phyloP scores from a whole-genome alignment of 2,113 vertebrate species.

The Apistogramma diplotaenia region DNA sequence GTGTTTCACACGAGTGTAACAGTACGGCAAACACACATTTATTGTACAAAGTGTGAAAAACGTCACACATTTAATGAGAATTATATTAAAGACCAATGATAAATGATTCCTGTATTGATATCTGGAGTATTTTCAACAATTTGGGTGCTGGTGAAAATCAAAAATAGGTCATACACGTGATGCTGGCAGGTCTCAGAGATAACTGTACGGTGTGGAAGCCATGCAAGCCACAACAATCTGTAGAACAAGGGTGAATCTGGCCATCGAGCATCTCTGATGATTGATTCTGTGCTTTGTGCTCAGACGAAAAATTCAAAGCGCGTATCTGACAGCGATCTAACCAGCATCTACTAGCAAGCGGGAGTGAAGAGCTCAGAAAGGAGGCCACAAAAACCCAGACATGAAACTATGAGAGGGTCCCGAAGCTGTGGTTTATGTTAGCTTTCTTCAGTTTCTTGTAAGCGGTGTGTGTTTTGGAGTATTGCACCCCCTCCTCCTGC shows the following conservation, averaged over 20 bases:
- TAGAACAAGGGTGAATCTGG: neutral
- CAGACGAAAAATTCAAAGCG: neutral
- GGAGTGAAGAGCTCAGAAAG: neutral
- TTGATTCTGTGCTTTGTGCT: neutral
- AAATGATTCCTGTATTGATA: fast-evolving
- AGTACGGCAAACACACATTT: too few relatives aligned
- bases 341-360: neutral
- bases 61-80: neutral
- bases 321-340: neutral
- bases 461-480: neutral
- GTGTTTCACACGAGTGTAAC: too few relatives aligned
- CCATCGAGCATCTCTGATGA: neutral
- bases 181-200: neutral
- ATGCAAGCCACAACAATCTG: neutral
- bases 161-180: neutral
- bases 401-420: neutral
- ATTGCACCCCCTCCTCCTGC: neutral
- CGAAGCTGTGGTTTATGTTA: neutral
- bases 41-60: neutral
- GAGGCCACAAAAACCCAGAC: neutral
- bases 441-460: neutral
- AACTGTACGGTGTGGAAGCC: neutral
- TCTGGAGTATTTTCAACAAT: neutral
- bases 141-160: neutral
- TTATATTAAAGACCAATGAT: neutral